Base-by-base conservation (phyloP, 2,888 invertebrate genomes). In the Biston stratarius region DNA sequence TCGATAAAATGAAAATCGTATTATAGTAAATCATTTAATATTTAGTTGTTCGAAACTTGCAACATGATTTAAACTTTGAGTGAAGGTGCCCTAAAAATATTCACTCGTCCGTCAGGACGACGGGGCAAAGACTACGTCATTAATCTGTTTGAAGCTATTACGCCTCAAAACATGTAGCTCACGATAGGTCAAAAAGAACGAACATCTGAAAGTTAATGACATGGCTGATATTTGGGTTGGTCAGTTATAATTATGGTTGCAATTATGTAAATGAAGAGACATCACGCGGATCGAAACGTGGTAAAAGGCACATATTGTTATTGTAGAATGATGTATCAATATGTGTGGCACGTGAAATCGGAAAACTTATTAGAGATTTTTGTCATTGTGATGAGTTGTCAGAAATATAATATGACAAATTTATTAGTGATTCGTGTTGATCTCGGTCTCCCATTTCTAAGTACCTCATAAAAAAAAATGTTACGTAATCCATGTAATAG, bases 401-500 rank as follows among this genome's bases (percentile, higher is more conserved):
- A 34, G 40, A 14, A 45, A 47, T 36, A 40, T 15, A 24, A 56
- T 7, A 48, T 56, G 61, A 60, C 64, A 66, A 55, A 53, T 67
- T 58, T 66, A 69, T 67, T 56, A 63, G 52, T 52, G 61, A 47
- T 49, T 6, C n/a, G 14, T 55, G 64, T 48, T 45, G 51, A 66
- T 66, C 61, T 56, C 52, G 61, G 45, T 42, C 12, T 58, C 14
- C 55, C 24, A 45, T 51, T 72, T 40, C 47, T 47, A 62, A 61
- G 66, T 68, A 72, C 73, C 78, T 81, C 79, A 58, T 67, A 67
- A 84, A 86, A 24, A n/a, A 83, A 83, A 74, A 72, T 71, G 80
- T 90, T 90, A 87, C 86, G 84, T 85, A 89, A 89, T 77, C 71
- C 80, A 77, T 84, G 83, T 84, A 84, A 86, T 81, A 82, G 83